A percentile compares a stretch with the other conserved stretches of the same genome.
These are phyloP conservation scores for Megamerina dolium DNA, from an alignment of 2,888 invertebrate genomes.

Conservation along the genomic window DNA sequence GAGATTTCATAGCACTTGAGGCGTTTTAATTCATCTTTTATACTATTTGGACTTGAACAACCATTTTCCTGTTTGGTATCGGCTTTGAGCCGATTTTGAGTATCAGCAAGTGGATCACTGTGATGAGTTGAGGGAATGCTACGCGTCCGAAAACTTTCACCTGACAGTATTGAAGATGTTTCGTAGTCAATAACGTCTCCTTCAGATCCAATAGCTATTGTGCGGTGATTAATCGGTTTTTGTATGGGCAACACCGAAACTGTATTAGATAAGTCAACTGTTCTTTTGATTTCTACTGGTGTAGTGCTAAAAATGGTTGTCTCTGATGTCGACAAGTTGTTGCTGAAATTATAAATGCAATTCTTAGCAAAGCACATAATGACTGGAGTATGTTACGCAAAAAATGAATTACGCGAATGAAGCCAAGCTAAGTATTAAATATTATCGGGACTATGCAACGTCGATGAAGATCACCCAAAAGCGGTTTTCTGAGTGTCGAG, in stretches of 20 bases:
- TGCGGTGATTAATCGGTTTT: conserved; percentile 36
- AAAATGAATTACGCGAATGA: no score
- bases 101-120: conserved; percentile 8
- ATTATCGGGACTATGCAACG: no score
- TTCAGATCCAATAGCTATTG: conserved; percentile 33
- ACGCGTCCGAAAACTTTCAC: conserved; percentile 45
- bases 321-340: conserved; percentile 44
- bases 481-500: no score
- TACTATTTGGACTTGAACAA: conserved; percentile 31
- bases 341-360: conserved; percentile 22
- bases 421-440: no score
- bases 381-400: no score
- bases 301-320: conserved; percentile 47
- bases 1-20: conserved; percentile 46
- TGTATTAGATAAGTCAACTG: conserved; percentile 24
- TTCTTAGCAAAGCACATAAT: no score
- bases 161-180: conserved; percentile 45
- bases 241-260: conserved; percentile 38
- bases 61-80: conserved; percentile 29
- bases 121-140: conserved; percentile 45
- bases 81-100: conserved; percentile 20
- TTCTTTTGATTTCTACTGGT: conserved; percentile 26
- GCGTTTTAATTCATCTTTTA: conserved; percentile 47
- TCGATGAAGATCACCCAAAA: no score
- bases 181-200: conserved; percentile 37